A percentile compares a stretch with the other conserved stretches of the same genome.
phyloP scores from a whole-genome alignment of 2,113 vertebrate species.

The Pipa parva region DNA sequence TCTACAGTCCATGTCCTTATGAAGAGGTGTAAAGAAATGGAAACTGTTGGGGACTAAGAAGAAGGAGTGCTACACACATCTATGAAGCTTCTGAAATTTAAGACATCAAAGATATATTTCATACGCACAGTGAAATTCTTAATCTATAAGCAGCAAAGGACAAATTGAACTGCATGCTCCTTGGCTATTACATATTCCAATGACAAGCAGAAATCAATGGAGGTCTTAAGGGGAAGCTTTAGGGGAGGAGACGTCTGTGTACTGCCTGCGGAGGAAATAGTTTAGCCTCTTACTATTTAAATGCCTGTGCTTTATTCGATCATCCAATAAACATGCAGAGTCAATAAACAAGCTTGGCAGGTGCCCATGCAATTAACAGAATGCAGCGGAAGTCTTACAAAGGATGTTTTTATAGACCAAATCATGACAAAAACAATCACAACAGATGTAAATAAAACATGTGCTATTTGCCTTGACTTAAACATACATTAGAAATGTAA shows the following conservation, averaged over 20 bases:
- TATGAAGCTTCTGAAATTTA: too few species aligned
- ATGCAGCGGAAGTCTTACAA: conserved; percentile 21
- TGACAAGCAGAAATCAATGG: conserved; percentile 21
- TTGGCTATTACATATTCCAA: conserved; percentile 27
- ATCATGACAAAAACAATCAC: neutral
- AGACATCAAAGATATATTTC: too few species aligned
- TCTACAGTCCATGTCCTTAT: too few species aligned
- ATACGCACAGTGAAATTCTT: neutral
- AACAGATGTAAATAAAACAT: conserved; percentile 7
- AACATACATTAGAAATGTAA: too few species aligned
- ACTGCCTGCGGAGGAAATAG: conserved; percentile 24
- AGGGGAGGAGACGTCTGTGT: conserved; percentile 29
- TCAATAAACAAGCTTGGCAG: conserved; percentile 32
- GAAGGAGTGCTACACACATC: too few species aligned
- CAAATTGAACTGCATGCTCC: conserved; percentile 9
- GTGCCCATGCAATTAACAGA: conserved; percentile 25
- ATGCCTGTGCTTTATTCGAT: conserved; percentile 29
- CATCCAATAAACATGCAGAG: conserved; percentile 33
- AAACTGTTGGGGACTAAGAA: too few species aligned
- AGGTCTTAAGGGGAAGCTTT: conserved; percentile 16
- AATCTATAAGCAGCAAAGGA: neutral
- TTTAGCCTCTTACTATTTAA: conserved; percentile 30
- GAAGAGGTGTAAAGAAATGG: too few species aligned
- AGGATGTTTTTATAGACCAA: conserved; percentile 15
- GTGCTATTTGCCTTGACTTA: neutral